Percentiles rank a stretch among this genome's conserved stretches.
phyloP scores from a whole-genome alignment of 2,113 vertebrate genomes.

The Cololabis saira region DNA sequence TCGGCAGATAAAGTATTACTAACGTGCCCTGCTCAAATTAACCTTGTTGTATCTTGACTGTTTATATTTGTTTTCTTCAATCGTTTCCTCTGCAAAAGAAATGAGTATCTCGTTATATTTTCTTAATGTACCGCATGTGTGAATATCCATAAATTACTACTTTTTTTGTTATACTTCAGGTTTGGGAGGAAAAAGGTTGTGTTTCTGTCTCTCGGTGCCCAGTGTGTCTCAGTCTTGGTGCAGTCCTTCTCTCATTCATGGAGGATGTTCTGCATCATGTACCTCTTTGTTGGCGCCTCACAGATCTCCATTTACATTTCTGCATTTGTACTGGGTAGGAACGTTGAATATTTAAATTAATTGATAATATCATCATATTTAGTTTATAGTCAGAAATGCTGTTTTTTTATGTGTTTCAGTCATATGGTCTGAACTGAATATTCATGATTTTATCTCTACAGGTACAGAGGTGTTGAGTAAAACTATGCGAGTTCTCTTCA shows the following conservation, averaged over 20 bases:
- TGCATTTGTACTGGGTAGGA: slow-evolving; percentile 92
- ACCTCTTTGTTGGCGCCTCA: slow-evolving; percentile 90
- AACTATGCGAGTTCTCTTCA: slow-evolving; percentile 87
- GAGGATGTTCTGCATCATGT: slow-evolving; percentile 89
- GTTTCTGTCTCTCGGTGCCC: slow-evolving; percentile 88
- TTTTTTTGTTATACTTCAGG: slow-evolving; percentile 64
- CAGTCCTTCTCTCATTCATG: slow-evolving; percentile 91
- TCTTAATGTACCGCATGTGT: not conserved
- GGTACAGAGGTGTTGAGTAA: slow-evolving; percentile 92
- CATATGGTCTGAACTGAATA: not conserved
- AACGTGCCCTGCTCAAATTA: not conserved
- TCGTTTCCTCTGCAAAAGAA: too few species aligned
- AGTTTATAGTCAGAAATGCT: too few species aligned
- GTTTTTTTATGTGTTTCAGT: not conserved
- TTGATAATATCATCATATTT: not conserved
- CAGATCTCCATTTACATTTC: slow-evolving; percentile 95
- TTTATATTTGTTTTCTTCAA: not conserved
- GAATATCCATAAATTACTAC: not conserved
- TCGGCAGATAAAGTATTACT: not conserved
- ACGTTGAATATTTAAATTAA: not conserved
- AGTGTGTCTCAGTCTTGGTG: slow-evolving; percentile 87
- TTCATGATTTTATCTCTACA: slow-evolving; percentile 50
- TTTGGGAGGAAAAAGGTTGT: slow-evolving; percentile 93
- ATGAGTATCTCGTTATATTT: not conserved
- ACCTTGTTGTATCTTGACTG: not conserved